These are phyloP conservation scores for Clinocottus analis DNA, from an alignment of 2,113 vertebrate genomes.

Conservation along the genomic window DNA sequence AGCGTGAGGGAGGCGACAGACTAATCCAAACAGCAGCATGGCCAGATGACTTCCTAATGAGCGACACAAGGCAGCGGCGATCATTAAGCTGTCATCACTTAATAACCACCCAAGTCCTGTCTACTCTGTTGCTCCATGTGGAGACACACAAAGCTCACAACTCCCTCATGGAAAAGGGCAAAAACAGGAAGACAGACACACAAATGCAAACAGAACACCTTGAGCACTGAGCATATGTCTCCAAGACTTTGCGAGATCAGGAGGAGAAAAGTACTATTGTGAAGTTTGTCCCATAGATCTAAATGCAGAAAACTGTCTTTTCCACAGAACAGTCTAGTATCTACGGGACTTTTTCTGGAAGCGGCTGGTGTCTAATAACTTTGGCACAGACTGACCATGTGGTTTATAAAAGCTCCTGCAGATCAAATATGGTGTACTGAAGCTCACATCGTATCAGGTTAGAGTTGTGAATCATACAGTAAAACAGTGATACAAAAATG, in stretches of 20 bases:
- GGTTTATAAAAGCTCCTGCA: slow-evolving; percentile 1
- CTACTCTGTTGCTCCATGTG: slow-evolving; percentile 7
- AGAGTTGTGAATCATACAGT: slow-evolving; percentile 4
- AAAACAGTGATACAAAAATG: background rate
- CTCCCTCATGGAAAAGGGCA: background rate
- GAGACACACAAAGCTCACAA: background rate
- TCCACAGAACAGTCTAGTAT: background rate
- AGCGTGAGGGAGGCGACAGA: slow-evolving; percentile 5
- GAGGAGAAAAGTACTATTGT: background rate
- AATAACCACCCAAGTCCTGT: slow-evolving; percentile 11
- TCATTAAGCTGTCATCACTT: slow-evolving; percentile 27
- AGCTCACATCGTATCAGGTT: background rate
- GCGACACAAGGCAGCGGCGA: slow-evolving; percentile 9
- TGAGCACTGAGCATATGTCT: background rate
- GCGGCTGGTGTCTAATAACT: slow-evolving; percentile 1
- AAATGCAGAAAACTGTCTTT: background rate
- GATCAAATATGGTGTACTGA: slow-evolving; percentile 3
- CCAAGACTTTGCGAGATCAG: background rate
- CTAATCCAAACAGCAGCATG: slow-evolving; percentile 39
- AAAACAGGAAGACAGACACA: background rate
- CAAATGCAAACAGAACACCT: background rate
- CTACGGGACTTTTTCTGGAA: background rate
- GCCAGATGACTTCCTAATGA: slow-evolving; percentile 18
- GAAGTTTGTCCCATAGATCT: background rate
- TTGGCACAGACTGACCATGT: background rate